Conservation (phyloP, 1,140 invertebrate genomes). For the Lepidurus apus region DNA sequence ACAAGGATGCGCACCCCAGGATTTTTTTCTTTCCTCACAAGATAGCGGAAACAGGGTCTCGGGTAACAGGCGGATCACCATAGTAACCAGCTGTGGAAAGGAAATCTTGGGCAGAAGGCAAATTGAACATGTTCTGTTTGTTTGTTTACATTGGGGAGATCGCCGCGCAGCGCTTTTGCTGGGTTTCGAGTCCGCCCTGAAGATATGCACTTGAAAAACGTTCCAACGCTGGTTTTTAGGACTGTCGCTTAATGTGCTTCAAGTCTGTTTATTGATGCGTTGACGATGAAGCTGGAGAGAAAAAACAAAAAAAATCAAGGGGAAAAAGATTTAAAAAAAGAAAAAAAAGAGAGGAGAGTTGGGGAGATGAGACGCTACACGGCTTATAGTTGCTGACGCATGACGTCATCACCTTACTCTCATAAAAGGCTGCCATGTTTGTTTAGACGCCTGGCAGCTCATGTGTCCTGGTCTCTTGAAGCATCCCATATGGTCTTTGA, state of each 20-base stretch:
- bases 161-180: background rate
- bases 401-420: conserved; percentile 10
- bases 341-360: background rate
- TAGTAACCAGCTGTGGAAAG: conserved; percentile 9
- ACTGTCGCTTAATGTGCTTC: conserved; percentile 6
- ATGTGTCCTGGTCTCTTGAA: background rate
- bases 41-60: background rate
- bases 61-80: conserved; percentile 10
- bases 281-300: background rate
- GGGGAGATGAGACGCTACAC: background rate
- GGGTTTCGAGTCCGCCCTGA: background rate
- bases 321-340: conserved; percentile 10
- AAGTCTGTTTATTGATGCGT: conserved; percentile 19
- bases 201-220: conserved; percentile 8
- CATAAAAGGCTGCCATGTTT: conserved; percentile 18
- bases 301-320: conserved; percentile 3
- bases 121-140: conserved; percentile 15
- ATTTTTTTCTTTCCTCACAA: background rate
- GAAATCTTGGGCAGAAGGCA: conserved; percentile 7
- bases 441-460: conserved; percentile 20
- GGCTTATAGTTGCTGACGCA: conserved; percentile 18
- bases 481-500: conserved; percentile 3
- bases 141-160: background rate
- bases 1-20: background rate
- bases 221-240: background rate